These are phyloP conservation scores for Neoniphon sammara DNA, from an alignment of 2,797 vertebrate species.

Conservation along the genomic window DNA sequence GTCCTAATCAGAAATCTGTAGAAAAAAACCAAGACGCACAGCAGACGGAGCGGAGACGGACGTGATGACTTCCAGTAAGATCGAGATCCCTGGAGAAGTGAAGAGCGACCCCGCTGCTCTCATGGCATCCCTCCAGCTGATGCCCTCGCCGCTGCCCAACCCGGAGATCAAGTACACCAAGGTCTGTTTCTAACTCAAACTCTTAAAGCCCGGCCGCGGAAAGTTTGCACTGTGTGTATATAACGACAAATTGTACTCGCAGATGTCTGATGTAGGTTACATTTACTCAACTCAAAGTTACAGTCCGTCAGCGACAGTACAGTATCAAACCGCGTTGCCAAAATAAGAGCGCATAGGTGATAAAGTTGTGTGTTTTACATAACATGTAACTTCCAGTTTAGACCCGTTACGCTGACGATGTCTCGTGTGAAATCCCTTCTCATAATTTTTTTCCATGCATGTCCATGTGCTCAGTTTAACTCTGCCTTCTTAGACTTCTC, in stretches of 20 bases:
- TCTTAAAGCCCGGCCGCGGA: not conserved
- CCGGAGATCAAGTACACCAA: slow-evolving; percentile 97
- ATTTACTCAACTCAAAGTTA: not conserved
- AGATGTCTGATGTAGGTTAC: not conserved
- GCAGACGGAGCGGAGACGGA: slow-evolving; percentile 58
- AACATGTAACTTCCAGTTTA: slow-evolving; percentile 4
- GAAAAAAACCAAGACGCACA: slow-evolving; percentile 56
- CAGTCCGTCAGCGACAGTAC: slow-evolving; percentile 26
- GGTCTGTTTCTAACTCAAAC: slow-evolving; percentile 79
- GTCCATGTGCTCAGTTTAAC: slow-evolving; percentile 43
- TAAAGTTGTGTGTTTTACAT: slow-evolving; percentile 7
- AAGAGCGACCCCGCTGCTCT: slow-evolving; percentile 95
- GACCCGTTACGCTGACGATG: not conserved
- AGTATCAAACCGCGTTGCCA: slow-evolving; percentile 10
- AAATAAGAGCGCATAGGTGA: slow-evolving; percentile 9
- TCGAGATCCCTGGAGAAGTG: slow-evolving; percentile 93
- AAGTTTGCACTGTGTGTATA: not conserved
- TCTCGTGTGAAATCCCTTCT: not conserved
- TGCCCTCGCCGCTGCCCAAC: slow-evolving; percentile 94
- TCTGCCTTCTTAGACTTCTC: not conserved
- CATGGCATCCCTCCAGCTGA: slow-evolving; percentile 96
- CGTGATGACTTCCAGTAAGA: slow-evolving; percentile 96
- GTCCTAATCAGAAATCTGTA: slow-evolving; percentile 79
- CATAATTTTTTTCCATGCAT: not conserved
- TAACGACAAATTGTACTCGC: not conserved